Evolutionary conservation across 2,888 invertebrate genomes (phyloP).

Genomic region (Endotricha flammealis): DNA sequence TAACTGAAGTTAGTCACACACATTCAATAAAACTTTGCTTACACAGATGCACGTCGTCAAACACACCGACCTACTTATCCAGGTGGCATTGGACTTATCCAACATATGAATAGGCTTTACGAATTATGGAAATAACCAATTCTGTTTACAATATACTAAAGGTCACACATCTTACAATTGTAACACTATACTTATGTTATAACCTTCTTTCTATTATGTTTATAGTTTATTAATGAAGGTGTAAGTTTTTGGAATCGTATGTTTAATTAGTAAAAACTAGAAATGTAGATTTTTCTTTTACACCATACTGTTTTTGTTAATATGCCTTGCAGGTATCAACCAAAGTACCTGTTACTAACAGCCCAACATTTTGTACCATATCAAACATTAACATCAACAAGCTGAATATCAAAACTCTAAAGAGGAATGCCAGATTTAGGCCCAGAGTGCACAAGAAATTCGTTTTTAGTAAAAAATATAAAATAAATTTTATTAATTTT

Average conservation of each 20-base stretch:
- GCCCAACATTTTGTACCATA: no score
- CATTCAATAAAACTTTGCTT: conserved; percentile 25
- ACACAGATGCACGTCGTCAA: conserved; percentile 27
- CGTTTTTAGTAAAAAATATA: no score
- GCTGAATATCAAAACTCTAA: background rate
- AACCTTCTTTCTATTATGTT: background rate
- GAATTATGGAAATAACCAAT: background rate
- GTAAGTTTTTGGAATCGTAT: no score
- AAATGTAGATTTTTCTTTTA: no score
- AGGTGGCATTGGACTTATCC: conserved; percentile 23
- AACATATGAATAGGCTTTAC: conserved; percentile 11
- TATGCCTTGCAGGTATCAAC: no score
- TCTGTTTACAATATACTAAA: conserved; percentile 9
- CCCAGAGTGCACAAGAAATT: no score
- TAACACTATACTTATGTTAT: background rate
- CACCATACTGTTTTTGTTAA: no score
- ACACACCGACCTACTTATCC: conserved; percentile 24
- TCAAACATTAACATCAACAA: background rate
- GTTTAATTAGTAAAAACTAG: no score
- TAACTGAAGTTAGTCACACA: conserved; percentile 18
- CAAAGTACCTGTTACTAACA: no score
- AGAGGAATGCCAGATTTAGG: no score
- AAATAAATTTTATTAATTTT: no score
- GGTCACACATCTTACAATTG: conserved; percentile 7
- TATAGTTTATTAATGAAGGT: background rate